These are phyloP conservation scores for Aplocera efformata DNA, from an alignment of 2,888 invertebrate genomes.

Conservation along the genomic window DNA sequence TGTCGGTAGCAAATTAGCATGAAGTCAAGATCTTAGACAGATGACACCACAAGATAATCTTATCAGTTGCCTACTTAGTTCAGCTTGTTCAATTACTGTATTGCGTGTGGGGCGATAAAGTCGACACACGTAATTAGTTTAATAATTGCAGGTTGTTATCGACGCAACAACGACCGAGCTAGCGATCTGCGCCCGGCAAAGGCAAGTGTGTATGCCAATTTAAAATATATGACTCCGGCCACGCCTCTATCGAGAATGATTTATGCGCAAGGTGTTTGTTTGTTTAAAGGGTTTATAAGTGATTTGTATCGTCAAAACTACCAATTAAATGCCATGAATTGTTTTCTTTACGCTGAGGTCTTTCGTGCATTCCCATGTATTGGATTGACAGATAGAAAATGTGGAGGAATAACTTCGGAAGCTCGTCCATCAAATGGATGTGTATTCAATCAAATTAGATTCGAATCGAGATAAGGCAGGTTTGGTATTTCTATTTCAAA, in stretches of 20 bases:
- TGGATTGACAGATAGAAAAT: slow-evolving; percentile 55
- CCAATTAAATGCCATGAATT: slow-evolving; percentile 5
- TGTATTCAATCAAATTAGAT: slow-evolving; percentile 65
- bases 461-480: slow-evolving; percentile 46
- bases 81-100: slow-evolving; percentile 15
- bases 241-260: slow-evolving; percentile 26
- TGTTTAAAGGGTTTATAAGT: slow-evolving; percentile 25
- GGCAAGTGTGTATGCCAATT: slow-evolving; percentile 31
- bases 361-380: not conserved
- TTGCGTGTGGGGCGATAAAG: slow-evolving; percentile 38
- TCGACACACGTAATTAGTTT: slow-evolving; percentile 32
- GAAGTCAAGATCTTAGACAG: slow-evolving; percentile 5
- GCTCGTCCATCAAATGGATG: slow-evolving; percentile 67
- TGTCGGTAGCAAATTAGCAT: slow-evolving; percentile 12
- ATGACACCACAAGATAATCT: slow-evolving; percentile 4
- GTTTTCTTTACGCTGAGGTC: not conserved
- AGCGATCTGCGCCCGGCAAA: slow-evolving; percentile 10
- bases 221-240: slow-evolving; percentile 26
- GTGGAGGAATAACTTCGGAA: slow-evolving; percentile 48
- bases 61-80: not conserved
- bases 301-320: slow-evolving; percentile 6
- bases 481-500: slow-evolving; percentile 18
- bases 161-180: slow-evolving; percentile 11
- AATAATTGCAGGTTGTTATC: slow-evolving; percentile 40
- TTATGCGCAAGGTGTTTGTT: slow-evolving; percentile 29